Conservation (phyloP, 2,113 vertebrate species). For the Oryzias woworae region DNA sequence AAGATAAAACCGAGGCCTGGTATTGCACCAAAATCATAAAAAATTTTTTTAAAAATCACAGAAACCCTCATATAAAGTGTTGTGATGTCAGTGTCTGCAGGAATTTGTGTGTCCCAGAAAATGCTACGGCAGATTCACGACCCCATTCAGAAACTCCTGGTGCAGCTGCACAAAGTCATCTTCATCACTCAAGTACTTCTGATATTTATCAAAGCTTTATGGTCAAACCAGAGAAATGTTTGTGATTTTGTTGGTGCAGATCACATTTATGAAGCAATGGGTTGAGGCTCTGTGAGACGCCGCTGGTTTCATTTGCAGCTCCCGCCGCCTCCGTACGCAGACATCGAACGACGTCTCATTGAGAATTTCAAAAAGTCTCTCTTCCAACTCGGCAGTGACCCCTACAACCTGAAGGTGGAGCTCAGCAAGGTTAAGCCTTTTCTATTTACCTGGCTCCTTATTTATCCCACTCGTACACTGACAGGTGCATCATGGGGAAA, state of each 20-base stretch:
- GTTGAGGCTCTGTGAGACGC: not conserved
- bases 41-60: too few relatives aligned
- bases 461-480: too few relatives aligned
- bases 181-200: slow-evolving; percentile 84
- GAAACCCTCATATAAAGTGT: not conserved
- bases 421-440: slow-evolving; percentile 81
- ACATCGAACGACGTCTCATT: slow-evolving; percentile 79
- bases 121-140: slow-evolving; percentile 89
- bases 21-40: slow-evolving; percentile 45
- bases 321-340: slow-evolving; percentile 81
- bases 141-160: slow-evolving; percentile 86
- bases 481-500: too few relatives aligned
- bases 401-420: slow-evolving; percentile 85
- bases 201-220: not conserved
- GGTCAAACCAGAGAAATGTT: not conserved
- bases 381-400: slow-evolving; percentile 84
- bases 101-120: slow-evolving; percentile 87
- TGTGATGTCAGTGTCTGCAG: slow-evolving; percentile 71
- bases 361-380: slow-evolving; percentile 90
- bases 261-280: not conserved
- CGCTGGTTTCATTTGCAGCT: slow-evolving; percentile 70
- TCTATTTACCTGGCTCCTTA: not conserved
- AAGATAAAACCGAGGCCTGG: slow-evolving; percentile 81
- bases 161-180: slow-evolving; percentile 91
- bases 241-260: not conserved